Conservation (phyloP, 2,797 vertebrate genomes). For the Takifugu ocellatus region DNA sequence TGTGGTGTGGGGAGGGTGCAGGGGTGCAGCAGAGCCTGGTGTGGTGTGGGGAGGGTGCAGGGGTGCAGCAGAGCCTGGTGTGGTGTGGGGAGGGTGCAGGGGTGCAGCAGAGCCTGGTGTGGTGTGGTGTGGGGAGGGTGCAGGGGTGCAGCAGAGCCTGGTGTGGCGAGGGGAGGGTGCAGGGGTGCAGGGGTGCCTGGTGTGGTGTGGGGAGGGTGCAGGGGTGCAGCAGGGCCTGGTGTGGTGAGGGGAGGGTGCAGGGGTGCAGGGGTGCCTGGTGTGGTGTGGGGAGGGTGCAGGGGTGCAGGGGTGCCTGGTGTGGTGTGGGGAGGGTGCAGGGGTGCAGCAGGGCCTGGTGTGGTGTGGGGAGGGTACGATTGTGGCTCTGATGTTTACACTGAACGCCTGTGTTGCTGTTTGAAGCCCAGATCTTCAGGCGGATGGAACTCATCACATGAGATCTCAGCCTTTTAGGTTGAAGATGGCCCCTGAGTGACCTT, state of each 20-base stretch:
- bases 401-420: conserved; percentile 52
- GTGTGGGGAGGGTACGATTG: conserved; percentile 26
- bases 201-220: no score
- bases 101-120: no score
- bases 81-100: no score
- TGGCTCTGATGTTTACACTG: conserved; percentile 53
- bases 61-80: no score
- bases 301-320: no score
- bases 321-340: conserved; percentile 1
- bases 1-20: no score
- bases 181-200: no score
- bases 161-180: conserved; percentile 32
- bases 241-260: conserved; percentile 19
- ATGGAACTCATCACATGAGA: conserved; percentile 38
- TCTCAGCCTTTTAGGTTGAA: conserved; percentile 33
- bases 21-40: no score
- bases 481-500: conserved; percentile 58
- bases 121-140: conserved; percentile 3
- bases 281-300: no score
- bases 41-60: conserved; percentile 23
- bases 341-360: no score
- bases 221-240: no score
- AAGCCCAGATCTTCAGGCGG: conserved; percentile 52
- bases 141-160: conserved; percentile 10
- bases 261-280: no score